A percentile compares a stretch with the other conserved stretches of the same genome.
phyloP scores from a whole-genome alignment of 2,113 vertebrate species.

The Percopsis transmontana region DNA sequence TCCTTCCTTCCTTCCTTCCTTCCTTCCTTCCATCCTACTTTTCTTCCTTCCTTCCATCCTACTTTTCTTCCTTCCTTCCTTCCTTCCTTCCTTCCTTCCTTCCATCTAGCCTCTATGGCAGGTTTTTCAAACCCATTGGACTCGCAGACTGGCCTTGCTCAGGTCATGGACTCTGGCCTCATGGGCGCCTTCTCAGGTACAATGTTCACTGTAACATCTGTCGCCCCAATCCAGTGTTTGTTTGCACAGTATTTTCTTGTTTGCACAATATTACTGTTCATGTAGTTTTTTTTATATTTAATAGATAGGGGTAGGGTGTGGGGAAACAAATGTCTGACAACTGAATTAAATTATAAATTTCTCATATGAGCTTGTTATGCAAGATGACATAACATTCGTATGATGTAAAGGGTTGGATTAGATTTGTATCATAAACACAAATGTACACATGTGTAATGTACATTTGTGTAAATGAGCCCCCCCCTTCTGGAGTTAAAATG shows the following conservation, averaged over 20 bases:
- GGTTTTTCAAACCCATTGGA: constrained; percentile 59
- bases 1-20: constrained; percentile 1
- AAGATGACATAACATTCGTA: no score
- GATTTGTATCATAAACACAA: no score
- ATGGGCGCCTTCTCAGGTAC: constrained; percentile 57
- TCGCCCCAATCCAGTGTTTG: not conserved
- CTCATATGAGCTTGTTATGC: not conserved
- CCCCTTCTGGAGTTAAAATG: no score
- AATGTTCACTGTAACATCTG: not conserved
- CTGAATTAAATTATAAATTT: no score
- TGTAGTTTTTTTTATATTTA: no score
- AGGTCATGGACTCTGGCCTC: constrained; percentile 56
- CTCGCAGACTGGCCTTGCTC: constrained; percentile 43
- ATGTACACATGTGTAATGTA: no score
- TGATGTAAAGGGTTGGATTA: no score
- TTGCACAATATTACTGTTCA: no score
- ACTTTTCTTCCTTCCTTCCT: not conserved
- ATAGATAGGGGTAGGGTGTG: no score
- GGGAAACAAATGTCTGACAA: not conserved
- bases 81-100: not conserved
- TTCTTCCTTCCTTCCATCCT: not conserved
- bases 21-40: not conserved
- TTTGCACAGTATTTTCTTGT: no score
- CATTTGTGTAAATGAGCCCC: no score
- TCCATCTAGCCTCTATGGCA: constrained; percentile 57